These are phyloP conservation scores for Recurvirostra avosetta DNA, from an alignment of 2,113 vertebrate genomes.

Conservation along the genomic window DNA sequence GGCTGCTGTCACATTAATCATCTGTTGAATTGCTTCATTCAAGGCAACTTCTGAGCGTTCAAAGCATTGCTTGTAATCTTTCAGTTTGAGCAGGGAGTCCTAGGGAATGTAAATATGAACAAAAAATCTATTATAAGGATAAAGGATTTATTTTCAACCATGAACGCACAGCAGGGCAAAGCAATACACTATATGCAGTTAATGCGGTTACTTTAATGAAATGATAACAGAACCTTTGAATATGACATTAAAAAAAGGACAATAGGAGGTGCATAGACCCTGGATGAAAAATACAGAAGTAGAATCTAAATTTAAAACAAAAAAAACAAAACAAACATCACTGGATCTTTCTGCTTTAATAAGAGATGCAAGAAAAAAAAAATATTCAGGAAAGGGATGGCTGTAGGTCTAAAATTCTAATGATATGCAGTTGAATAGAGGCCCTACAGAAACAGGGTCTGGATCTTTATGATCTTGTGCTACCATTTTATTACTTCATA, in stretches of 20 bases:
- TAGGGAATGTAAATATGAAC: constrained; percentile 50
- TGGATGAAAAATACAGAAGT: not conserved
- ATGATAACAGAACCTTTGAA: not conserved
- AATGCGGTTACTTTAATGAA: not conserved
- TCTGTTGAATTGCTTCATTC: constrained; percentile 92
- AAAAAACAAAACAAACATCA: not conserved
- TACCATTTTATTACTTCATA: not conserved
- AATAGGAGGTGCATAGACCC: not conserved
- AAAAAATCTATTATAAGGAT: not conserved
- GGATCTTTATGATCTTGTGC: not conserved
- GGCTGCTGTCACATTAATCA: constrained; percentile 76
- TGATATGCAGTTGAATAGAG: not conserved
- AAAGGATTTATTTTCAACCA: not conserved
- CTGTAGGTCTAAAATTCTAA: not conserved
- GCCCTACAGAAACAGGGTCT: not conserved
- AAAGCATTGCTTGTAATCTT: constrained; percentile 89
- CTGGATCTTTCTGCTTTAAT: not conserved
- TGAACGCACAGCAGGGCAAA: not conserved
- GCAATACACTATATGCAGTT: not conserved
- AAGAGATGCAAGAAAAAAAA: not conserved
- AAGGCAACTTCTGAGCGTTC: constrained; percentile 91
- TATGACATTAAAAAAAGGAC: not conserved
- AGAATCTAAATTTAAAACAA: not conserved
- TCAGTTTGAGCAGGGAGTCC: constrained; percentile 88
- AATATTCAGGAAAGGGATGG: not conserved